Conservation (phyloP, 2,113 vertebrate species). For the Brienomyrus brachyistius region DNA sequence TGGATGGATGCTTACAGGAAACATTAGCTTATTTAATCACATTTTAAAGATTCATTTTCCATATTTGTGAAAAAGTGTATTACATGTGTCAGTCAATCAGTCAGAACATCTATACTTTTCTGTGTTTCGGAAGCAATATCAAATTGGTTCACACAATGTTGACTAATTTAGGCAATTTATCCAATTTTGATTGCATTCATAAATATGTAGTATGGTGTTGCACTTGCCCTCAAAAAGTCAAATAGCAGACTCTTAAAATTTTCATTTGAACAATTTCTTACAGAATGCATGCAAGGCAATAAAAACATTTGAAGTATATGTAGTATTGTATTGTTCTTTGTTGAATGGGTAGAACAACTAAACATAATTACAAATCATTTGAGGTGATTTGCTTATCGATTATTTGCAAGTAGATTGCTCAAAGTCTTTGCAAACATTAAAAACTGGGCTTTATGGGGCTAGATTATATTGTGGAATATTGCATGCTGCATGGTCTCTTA, state of each 20-base stretch:
- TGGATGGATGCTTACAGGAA: slow-evolving; percentile 27
- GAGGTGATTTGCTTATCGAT: neutral
- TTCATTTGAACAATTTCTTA: neutral
- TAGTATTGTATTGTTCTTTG: neutral
- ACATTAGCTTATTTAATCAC: neutral
- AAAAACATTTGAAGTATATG: neutral
- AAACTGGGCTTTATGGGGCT: neutral
- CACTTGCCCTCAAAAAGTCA: neutral
- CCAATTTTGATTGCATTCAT: neutral
- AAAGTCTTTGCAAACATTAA: neutral
- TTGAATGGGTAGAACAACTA: neutral
- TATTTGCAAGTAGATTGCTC: neutral
- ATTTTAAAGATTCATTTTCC: neutral
- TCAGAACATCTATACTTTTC: neutral
- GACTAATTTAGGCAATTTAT: neutral
- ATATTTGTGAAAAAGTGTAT: neutral
- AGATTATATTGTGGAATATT: neutral
- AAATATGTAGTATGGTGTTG: neutral
- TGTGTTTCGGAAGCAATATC: slow-evolving; percentile 31
- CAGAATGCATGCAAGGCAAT: neutral
- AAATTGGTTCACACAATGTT: slow-evolving; percentile 10
- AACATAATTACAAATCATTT: neutral
- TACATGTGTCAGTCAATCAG: neutral
- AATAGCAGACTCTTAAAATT: neutral
- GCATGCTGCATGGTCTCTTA: neutral